phyloP scores from a whole-genome alignment of 35 echinoderm and acorn worm species.

The Acanthaster planci region DNA sequence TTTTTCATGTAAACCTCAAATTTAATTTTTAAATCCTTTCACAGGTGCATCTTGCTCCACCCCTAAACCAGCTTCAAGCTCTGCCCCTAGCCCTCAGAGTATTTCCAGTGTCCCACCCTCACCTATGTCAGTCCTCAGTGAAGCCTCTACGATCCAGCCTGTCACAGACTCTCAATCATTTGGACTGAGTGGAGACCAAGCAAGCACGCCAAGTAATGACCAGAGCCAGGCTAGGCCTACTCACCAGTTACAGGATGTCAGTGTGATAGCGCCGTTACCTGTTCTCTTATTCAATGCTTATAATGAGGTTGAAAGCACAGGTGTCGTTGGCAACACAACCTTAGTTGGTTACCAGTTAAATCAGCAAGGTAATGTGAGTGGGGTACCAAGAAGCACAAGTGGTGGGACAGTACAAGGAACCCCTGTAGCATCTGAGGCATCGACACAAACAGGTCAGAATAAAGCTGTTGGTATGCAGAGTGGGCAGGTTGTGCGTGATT shows the following conservation, averaged over 20 bases:
- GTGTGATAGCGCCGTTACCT: neutral
- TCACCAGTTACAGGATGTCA: neutral
- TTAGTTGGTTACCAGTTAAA: constrained; percentile 1
- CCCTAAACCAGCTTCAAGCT: neutral
- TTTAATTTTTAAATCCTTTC: no score
- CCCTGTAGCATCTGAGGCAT: neutral
- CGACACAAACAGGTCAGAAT: neutral
- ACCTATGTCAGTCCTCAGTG: constrained; percentile 17
- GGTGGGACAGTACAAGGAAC: neutral
- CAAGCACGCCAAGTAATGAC: neutral
- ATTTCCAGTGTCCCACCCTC: neutral
- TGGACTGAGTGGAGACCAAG: neutral
- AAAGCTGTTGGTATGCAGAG: neutral
- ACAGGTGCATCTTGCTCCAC: no score
- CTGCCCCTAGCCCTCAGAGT: neutral
- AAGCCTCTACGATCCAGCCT: neutral
- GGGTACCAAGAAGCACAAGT: neutral
- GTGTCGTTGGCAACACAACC: neutral
- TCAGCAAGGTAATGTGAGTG: neutral
- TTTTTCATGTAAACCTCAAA: no score
- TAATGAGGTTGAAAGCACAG: constrained; percentile 4
- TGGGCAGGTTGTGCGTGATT: neutral
- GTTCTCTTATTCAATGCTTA: neutral
- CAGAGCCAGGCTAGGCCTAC: neutral
- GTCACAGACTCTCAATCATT: neutral